Conservation (phyloP, 2,113 vertebrate genomes). For the Sylvilagus bachmani region DNA sequence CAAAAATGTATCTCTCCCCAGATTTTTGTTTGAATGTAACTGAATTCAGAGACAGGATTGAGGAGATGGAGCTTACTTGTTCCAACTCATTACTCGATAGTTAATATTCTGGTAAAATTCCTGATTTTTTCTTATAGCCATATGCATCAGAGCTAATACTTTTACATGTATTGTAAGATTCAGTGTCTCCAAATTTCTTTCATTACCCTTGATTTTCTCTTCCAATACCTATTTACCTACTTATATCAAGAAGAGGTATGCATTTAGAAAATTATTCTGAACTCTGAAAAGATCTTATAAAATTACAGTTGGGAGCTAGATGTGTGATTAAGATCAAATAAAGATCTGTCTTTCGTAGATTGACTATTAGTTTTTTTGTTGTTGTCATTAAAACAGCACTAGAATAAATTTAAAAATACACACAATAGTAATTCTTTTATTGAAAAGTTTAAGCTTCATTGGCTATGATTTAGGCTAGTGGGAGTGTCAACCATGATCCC, state of each 20-base stretch:
- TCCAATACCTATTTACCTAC: not conserved
- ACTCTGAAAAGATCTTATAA: not conserved
- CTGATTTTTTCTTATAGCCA: not conserved
- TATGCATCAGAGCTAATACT: not conserved
- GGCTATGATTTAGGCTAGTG: not conserved
- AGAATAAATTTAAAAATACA: not conserved
- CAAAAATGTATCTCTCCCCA: not conserved
- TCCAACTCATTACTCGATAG: not conserved
- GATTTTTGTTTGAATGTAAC: not conserved
- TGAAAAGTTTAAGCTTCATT: not conserved
- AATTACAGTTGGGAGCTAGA: not conserved
- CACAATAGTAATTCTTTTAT: not conserved
- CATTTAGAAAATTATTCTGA: not conserved
- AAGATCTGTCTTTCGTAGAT: not conserved
- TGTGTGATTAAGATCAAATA: constrained; percentile 17
- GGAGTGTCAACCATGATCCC: not conserved
- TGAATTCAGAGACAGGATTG: not conserved
- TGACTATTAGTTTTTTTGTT: not conserved
- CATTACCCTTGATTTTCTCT: not conserved
- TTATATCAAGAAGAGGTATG: not conserved
- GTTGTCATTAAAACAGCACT: not conserved
- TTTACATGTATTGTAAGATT: not conserved
- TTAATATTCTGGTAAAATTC: constrained; percentile 16
- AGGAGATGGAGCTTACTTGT: not conserved
- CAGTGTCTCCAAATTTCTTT: not conserved